Conservation (phyloP, 37 sponge, comb jelly and placozoan species). For the Oopsacas minuta region DNA sequence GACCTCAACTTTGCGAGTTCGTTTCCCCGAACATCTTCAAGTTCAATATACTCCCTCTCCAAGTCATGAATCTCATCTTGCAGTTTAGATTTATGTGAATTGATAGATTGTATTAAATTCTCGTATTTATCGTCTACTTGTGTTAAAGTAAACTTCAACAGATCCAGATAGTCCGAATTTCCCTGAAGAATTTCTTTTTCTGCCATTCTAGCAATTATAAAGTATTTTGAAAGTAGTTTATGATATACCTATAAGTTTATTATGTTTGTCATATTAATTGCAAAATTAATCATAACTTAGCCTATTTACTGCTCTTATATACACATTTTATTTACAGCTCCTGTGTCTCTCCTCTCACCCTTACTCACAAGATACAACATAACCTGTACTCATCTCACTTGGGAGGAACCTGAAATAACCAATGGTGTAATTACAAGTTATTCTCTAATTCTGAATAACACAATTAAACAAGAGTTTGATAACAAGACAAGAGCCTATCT, state of each 20-base stretch:
- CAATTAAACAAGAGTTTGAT: background rate
- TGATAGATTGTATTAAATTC: background rate
- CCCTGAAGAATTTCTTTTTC: too few relatives aligned
- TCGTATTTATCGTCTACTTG: background rate
- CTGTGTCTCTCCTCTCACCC: constrained; percentile 9
- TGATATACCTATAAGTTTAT: too few relatives aligned
- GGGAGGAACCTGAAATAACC: background rate
- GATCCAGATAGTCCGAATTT: background rate
- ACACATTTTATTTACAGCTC: too few relatives aligned
- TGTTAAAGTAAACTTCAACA: background rate
- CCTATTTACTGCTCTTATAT: too few relatives aligned
- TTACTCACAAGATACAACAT: background rate
- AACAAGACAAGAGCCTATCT: background rate
- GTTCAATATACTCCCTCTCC: background rate
- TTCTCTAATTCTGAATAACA: background rate
- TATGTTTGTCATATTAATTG: too few relatives aligned
- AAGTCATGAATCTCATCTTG: background rate
- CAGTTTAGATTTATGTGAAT: background rate
- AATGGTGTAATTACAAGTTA: background rate
- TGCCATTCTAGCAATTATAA: background rate
- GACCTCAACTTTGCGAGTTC: background rate
- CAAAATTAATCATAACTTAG: too few relatives aligned
- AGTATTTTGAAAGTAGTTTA: too few relatives aligned
- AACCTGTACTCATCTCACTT: background rate
- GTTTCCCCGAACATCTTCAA: background rate